A percentile compares a stretch with the other conserved stretches of the same genome.
phyloP scores from a whole-genome alignment of 2,113 vertebrate genomes.

The Plecturocebus donacophilus region DNA sequence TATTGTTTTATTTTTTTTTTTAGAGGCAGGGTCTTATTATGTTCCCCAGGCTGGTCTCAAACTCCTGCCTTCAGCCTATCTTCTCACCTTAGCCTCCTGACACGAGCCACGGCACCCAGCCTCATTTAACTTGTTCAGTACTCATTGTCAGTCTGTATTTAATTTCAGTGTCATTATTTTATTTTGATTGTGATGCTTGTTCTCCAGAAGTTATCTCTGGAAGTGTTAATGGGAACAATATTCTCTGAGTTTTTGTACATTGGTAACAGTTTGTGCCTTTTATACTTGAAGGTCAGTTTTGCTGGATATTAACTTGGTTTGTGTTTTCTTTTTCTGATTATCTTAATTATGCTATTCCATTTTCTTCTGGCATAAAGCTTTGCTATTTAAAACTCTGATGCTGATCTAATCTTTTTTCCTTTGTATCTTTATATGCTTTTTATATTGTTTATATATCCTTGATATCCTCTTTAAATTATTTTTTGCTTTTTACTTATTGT shows the following conservation, averaged over 20 bases:
- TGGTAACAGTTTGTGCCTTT: background rate
- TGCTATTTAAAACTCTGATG: background rate
- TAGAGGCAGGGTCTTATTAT: too few relatives aligned
- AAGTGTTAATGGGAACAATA: background rate
- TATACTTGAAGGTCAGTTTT: background rate
- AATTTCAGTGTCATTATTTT: background rate
- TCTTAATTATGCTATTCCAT: background rate
- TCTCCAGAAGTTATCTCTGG: background rate
- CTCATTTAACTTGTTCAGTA: background rate
- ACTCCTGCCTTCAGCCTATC: too few relatives aligned
- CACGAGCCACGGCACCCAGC: too few relatives aligned
- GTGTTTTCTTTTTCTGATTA: background rate
- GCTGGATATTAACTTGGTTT: background rate
- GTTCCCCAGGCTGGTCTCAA: too few relatives aligned
- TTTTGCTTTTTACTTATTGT: background rate
- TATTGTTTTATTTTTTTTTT: too few relatives aligned
- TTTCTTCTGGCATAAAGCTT: background rate
- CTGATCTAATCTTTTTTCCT: background rate
- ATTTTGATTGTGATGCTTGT: background rate
- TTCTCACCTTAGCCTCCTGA: too few relatives aligned
- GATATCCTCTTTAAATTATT: background rate
- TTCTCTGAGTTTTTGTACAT: background rate
- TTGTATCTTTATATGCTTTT: background rate
- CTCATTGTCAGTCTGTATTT: background rate
- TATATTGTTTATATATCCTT: background rate